Evolutionary conservation across 2,888 invertebrate species (phyloP).

Genomic region (Torymus texanus): DNA sequence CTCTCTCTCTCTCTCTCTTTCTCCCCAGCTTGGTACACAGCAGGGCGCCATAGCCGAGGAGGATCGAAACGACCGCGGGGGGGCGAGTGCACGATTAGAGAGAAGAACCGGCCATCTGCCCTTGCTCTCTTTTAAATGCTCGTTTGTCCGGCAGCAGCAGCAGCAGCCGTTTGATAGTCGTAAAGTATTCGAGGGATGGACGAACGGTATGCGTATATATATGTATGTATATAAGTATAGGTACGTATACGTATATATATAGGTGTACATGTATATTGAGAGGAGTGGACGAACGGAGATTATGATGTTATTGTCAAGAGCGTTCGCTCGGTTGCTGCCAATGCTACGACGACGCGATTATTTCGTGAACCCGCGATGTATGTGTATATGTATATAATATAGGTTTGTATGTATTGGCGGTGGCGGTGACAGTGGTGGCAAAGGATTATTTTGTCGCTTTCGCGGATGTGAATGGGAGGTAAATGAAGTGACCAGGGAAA

Average conservation of each 20-base stretch:
- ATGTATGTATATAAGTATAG: no score
- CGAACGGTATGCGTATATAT: no score
- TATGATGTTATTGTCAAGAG: no score
- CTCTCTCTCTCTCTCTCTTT: not conserved
- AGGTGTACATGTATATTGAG: no score
- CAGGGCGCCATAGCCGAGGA: not conserved
- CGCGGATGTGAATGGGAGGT: not conserved
- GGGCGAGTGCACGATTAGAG: not conserved
- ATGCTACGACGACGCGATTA: no score
- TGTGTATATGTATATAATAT: no score
- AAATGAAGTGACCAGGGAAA: not conserved
- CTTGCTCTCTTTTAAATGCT: constrained; percentile 38
- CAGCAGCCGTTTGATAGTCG: constrained; percentile 7
- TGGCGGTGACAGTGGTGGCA: no score
- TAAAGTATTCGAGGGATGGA: not conserved
- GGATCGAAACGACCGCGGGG: constrained; percentile 14
- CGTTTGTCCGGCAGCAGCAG: constrained; percentile 25
- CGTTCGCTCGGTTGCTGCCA: no score
- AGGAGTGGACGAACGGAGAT: no score
- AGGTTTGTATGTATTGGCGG: no score
- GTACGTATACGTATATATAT: no score
- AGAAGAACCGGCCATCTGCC: constrained; percentile 34
- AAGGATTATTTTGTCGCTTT: not conserved
- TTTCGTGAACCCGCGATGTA: no score
- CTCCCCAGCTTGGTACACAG: not conserved